phyloP scores from a whole-genome alignment of 2,888 invertebrate species.

The Cheilosia grossa region DNA sequence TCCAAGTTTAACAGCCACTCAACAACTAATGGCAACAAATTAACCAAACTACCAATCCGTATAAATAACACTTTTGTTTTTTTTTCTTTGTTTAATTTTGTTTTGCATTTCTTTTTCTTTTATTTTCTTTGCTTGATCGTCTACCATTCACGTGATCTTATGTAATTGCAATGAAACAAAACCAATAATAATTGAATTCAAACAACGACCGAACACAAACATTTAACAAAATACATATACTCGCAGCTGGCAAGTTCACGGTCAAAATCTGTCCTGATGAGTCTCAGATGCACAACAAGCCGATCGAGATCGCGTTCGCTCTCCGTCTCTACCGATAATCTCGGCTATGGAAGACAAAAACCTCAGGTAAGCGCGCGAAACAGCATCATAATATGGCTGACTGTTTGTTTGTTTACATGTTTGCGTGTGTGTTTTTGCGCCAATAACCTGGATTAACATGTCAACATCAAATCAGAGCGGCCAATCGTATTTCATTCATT shows the following conservation, averaged over 20 bases:
- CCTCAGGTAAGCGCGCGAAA: conserved; percentile 61
- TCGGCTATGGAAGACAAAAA: conserved; percentile 55
- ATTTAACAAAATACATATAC: conserved; percentile 35
- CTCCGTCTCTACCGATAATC: conserved; percentile 76
- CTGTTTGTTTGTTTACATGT: conserved; percentile 48
- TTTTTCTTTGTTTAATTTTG: conserved; percentile 50
- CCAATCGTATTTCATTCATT: conserved; percentile 45
- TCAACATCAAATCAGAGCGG: conserved; percentile 34
- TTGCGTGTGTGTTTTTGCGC: conserved; percentile 26
- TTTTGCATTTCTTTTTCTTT: conserved; percentile 56
- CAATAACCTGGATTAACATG: conserved; percentile 54
- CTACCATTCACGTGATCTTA: conserved; percentile 41
- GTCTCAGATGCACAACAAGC: conserved; percentile 78
- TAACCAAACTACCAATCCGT: not conserved
- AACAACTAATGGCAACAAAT: conserved; percentile 13
- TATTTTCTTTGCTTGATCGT: conserved; percentile 34
- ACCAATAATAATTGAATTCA: conserved; percentile 41
- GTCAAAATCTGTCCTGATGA: conserved; percentile 79
- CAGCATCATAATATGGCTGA: conserved; percentile 36
- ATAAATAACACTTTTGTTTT: not conserved
- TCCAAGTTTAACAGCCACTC: not conserved
- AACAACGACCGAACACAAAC: conserved; percentile 41
- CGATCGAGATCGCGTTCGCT: conserved; percentile 78
- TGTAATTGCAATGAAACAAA: conserved; percentile 49
- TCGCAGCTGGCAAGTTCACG: conserved; percentile 78